Percentiles rank a stretch among this genome's conserved stretches.
phyloP scores from a whole-genome alignment of 2,113 vertebrate species.

The Acanthochromis polyacanthus region DNA sequence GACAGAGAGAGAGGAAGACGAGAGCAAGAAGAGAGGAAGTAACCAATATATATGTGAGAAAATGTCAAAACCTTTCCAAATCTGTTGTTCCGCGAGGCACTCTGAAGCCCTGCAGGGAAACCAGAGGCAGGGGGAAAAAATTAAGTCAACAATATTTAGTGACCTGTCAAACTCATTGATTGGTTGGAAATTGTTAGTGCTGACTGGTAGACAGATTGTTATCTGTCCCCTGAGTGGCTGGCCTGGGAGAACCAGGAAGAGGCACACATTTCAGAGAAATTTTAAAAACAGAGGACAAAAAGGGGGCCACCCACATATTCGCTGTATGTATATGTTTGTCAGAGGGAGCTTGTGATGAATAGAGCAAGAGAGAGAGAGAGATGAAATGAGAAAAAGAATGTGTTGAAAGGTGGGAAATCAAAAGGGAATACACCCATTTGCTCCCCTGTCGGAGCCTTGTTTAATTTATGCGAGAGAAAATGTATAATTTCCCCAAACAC shows the following conservation, averaged over 20 bases:
- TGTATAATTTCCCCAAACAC: slow-evolving; percentile 52
- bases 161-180: slow-evolving; percentile 42
- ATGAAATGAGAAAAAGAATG: slow-evolving; percentile 10
- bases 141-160: slow-evolving; percentile 60
- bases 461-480: slow-evolving; percentile 66
- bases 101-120: slow-evolving; percentile 22
- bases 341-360: neutral
- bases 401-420: slow-evolving; percentile 71
- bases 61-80: slow-evolving; percentile 55
- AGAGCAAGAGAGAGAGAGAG: neutral
- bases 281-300: slow-evolving; percentile 1
- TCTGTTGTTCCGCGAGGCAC: slow-evolving; percentile 21
- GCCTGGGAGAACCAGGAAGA: slow-evolving; percentile 58
- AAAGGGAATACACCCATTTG: slow-evolving; percentile 53
- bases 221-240: slow-evolving; percentile 62
- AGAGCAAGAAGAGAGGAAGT: slow-evolving; percentile 13
- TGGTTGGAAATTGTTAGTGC: slow-evolving; percentile 34
- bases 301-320: neutral
- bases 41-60: slow-evolving; percentile 68
- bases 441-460: slow-evolving; percentile 48
- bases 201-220: slow-evolving; percentile 65
- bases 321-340: neutral
- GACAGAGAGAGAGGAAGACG: slow-evolving; percentile 24
- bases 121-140: neutral
- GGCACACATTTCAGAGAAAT: slow-evolving; percentile 2